A percentile compares a stretch with the other conserved stretches of the same genome.
These are phyloP conservation scores for Andrena dorsata DNA, from an alignment of 2,888 invertebrate species.

Conservation along the genomic window DNA sequence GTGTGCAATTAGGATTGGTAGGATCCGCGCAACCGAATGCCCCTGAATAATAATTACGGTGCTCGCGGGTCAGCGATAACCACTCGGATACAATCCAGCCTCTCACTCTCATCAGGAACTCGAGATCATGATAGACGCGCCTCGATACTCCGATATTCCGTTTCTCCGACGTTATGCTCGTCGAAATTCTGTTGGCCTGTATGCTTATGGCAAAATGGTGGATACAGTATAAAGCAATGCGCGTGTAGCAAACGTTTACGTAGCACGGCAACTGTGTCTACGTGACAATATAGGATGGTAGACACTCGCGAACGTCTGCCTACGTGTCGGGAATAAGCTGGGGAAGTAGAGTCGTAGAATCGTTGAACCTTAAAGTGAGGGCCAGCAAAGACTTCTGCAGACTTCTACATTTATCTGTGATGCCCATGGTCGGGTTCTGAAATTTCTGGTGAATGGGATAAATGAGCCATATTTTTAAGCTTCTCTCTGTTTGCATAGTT, in stretches of 20 bases:
- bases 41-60: constrained; percentile 50
- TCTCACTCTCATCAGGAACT: constrained; percentile 27
- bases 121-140: constrained; percentile 41
- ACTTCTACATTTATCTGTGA: neutral
- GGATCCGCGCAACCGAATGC: constrained; percentile 14
- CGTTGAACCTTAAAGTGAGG: neutral
- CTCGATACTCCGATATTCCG: constrained; percentile 51
- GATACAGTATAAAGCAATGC: constrained; percentile 7
- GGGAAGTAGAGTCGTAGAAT: neutral
- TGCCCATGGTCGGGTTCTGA: too few relatives aligned
- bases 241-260: neutral
- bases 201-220: constrained; percentile 32
- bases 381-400: neutral
- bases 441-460: too few relatives aligned
- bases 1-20: constrained; percentile 10
- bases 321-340: neutral
- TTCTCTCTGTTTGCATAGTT: too few relatives aligned
- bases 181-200: constrained; percentile 29
- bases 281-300: constrained; percentile 16
- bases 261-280: neutral
- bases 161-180: neutral
- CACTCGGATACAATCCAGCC: constrained; percentile 27
- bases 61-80: constrained; percentile 45
- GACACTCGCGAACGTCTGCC: neutral
- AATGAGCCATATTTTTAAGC: too few relatives aligned